Evolutionary conservation across 2,113 vertebrate genomes (phyloP).

Genomic region (Arizona elegans): DNA sequence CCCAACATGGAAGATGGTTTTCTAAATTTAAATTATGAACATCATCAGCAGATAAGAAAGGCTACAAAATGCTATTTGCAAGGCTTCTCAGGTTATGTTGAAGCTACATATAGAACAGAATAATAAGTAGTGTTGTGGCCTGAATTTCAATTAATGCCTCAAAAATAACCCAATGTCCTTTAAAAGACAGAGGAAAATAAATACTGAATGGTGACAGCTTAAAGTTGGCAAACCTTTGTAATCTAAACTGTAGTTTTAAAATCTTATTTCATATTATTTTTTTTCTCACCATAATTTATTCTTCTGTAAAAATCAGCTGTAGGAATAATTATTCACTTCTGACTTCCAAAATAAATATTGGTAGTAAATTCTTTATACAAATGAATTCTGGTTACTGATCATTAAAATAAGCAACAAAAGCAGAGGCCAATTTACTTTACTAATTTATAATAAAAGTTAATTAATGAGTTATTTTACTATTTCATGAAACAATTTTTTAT

Average conservation of each 20-base stretch:
- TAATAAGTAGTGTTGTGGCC: constrained; percentile 22
- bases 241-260: neutral
- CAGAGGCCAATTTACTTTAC: neutral
- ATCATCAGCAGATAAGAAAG: constrained; percentile 37
- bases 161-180: constrained; percentile 29
- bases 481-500: neutral
- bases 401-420: neutral
- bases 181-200: neutral
- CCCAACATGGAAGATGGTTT: constrained; percentile 29
- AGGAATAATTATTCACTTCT: neutral
- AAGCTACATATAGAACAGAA: constrained; percentile 14
- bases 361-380: neutral
- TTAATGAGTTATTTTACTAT: neutral
- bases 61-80: constrained; percentile 40
- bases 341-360: neutral
- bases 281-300: neutral
- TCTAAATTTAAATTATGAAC: constrained; percentile 34
- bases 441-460: neutral
- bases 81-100: constrained; percentile 17
- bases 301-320: neutral
- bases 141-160: constrained; percentile 48
- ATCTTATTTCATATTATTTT: neutral
- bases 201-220: neutral
- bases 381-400: neutral
- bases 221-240: constrained; percentile 16